These are phyloP conservation scores for Drosophila auraria DNA, from an alignment of 1,140 invertebrate genomes.

Conservation along the genomic window DNA sequence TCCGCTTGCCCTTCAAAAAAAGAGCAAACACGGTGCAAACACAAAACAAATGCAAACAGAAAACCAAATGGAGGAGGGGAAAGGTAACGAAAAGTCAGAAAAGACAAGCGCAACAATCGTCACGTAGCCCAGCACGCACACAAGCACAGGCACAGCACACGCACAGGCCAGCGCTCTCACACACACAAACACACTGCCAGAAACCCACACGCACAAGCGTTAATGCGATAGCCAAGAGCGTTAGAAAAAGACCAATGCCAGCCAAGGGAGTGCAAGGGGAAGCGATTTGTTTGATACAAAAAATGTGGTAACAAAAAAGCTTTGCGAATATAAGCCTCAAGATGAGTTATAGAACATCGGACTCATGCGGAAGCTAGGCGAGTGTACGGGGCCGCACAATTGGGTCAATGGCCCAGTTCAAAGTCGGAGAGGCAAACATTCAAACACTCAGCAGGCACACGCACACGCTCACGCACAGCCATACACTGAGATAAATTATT, in stretches of 20 bases:
- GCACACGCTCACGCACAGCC: background rate
- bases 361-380: slow-evolving; percentile 32
- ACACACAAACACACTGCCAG: slow-evolving; percentile 24
- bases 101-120: slow-evolving; percentile 70
- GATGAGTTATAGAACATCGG: slow-evolving; percentile 13
- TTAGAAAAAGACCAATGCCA: slow-evolving; percentile 26
- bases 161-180: slow-evolving; percentile 11
- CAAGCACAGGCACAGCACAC: slow-evolving; percentile 18
- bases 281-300: slow-evolving; percentile 36
- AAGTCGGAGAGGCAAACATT: slow-evolving; percentile 40
- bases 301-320: slow-evolving; percentile 9
- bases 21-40: slow-evolving; percentile 15
- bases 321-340: slow-evolving; percentile 1
- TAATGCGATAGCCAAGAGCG: slow-evolving; percentile 34
- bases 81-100: slow-evolving; percentile 59
- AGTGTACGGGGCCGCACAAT: slow-evolving; percentile 28
- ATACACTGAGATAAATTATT: background rate
- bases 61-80: slow-evolving; percentile 25
- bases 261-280: slow-evolving; percentile 17
- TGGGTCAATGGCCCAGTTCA: slow-evolving; percentile 75
- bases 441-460: slow-evolving; percentile 5
- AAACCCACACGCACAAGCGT: slow-evolving; percentile 34
- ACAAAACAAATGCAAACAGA: slow-evolving; percentile 46
- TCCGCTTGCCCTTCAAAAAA: slow-evolving; percentile 68
- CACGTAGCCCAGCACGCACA: slow-evolving; percentile 72